Conservation (phyloP, 2,797 vertebrate species). For the Sebastes wilsoni region DNA sequence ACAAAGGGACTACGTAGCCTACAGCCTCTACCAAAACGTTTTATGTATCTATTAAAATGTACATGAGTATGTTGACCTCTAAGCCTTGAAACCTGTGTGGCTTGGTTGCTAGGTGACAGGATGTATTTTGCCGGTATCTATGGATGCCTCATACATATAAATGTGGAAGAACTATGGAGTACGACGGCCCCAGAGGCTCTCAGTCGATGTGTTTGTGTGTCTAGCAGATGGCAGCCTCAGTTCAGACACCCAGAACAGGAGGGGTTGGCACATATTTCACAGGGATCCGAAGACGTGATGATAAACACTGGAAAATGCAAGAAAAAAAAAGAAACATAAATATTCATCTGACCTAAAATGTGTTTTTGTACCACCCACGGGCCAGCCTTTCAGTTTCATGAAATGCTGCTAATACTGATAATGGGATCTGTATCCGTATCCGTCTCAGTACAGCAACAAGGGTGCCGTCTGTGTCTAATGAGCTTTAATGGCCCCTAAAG, state of each 20-base stretch:
- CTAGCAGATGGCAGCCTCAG: constrained; percentile 42
- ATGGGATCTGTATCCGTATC: not conserved
- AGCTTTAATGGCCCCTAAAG: constrained; percentile 6
- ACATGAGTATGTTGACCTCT: not conserved
- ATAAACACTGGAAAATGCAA: constrained; percentile 56
- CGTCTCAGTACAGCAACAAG: not conserved
- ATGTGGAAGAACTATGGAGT: constrained; percentile 3
- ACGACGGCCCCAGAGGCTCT: not conserved
- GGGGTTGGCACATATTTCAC: constrained; percentile 80
- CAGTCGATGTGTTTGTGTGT: not conserved
- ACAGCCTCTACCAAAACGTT: not conserved
- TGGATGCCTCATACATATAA: not conserved
- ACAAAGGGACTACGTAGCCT: not conserved
- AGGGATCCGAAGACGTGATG: constrained; percentile 61
- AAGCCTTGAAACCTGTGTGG: not conserved
- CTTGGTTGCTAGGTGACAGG: constrained; percentile 5
- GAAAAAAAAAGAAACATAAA: constrained; percentile 14
- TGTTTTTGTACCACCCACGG: not conserved
- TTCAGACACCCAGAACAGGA: constrained; percentile 72
- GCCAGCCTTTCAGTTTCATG: not conserved
- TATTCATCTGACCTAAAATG: constrained; percentile 10
- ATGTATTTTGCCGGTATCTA: not conserved
- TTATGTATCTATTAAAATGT: constrained; percentile 5
- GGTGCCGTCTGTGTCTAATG: constrained; percentile 1
- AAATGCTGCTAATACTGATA: constrained; percentile 2